Evolutionary conservation across 2,113 vertebrate genomes (phyloP).

Genomic region (Lutjanus erythropterus): DNA sequence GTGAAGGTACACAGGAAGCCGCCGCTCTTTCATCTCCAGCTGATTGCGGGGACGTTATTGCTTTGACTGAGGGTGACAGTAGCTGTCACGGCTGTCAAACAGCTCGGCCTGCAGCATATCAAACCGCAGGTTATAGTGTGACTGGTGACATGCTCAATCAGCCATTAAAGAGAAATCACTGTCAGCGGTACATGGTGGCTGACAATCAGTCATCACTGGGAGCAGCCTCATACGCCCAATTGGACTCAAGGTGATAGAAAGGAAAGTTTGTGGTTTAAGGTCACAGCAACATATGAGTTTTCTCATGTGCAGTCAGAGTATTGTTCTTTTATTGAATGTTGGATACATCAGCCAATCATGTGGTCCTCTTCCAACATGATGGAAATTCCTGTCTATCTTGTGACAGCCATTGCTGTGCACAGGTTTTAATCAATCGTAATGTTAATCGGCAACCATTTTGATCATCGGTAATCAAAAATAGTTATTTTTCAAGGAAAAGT

Average conservation of each 20-base stretch:
- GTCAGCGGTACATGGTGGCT: constrained; percentile 58
- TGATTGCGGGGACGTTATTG: constrained; percentile 75
- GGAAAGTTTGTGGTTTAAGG: constrained; percentile 29
- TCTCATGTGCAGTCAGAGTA: neutral
- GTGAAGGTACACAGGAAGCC: constrained; percentile 36
- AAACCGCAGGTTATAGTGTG: constrained; percentile 69
- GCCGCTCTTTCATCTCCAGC: constrained; percentile 55
- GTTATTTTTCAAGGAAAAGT: too few species aligned
- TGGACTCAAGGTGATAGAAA: constrained; percentile 57
- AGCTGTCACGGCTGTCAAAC: constrained; percentile 75
- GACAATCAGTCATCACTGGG: constrained; percentile 73
- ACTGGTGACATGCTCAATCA: constrained; percentile 78
- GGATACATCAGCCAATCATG: constrained; percentile 25
- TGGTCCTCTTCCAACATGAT: neutral
- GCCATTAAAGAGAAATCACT: constrained; percentile 81
- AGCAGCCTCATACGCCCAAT: constrained; percentile 27
- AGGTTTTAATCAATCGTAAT: too few species aligned
- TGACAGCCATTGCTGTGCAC: constrained; percentile 24
- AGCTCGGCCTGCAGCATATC: constrained; percentile 72
- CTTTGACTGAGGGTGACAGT: constrained; percentile 75
- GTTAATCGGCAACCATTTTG: too few species aligned
- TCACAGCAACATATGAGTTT: constrained; percentile 10
- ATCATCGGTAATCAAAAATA: too few species aligned
- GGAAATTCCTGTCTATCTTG: neutral
- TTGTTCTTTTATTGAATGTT: constrained; percentile 31